A percentile compares a stretch with the other conserved stretches of the same genome.
Conservation (phyloP, 2,113 vertebrate genomes). For the Macrotis lagotis region DNA sequence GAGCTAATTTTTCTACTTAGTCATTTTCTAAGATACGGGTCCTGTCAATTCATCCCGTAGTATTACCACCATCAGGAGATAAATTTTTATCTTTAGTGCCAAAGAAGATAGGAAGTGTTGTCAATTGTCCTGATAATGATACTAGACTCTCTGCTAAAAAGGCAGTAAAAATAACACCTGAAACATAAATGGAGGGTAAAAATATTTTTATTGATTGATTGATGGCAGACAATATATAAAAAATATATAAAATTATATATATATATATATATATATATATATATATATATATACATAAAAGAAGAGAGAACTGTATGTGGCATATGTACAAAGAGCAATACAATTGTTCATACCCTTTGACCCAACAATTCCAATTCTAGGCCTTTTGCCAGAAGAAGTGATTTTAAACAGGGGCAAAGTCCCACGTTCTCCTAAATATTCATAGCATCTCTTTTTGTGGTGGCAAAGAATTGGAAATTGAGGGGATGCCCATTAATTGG, state of each 20-base stretch:
- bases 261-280: too few relatives aligned
- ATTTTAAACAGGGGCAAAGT: too few relatives aligned
- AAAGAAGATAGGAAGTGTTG: neutral
- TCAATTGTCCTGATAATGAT: neutral
- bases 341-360: too few relatives aligned
- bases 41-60: neutral
- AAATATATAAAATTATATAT: too few relatives aligned
- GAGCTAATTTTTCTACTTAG: neutral
- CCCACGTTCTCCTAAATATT: too few relatives aligned
- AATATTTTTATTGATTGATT: neutral
- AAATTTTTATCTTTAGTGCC: neutral
- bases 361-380: too few relatives aligned
- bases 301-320: neutral
- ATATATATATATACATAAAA: too few relatives aligned
- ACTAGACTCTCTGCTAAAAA: neutral
- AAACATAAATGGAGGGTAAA: neutral
- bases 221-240: neutral
- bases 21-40: accelerated
- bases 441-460: too few relatives aligned
- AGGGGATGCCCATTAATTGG: too few relatives aligned
- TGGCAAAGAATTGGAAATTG: too few relatives aligned
- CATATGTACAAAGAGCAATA: too few relatives aligned
- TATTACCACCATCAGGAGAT: neutral
- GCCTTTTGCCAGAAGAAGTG: too few relatives aligned
- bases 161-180: neutral